Evolutionary conservation across 2,113 vertebrate genomes (phyloP).

Genomic region (Onychostoma macrolepis): DNA sequence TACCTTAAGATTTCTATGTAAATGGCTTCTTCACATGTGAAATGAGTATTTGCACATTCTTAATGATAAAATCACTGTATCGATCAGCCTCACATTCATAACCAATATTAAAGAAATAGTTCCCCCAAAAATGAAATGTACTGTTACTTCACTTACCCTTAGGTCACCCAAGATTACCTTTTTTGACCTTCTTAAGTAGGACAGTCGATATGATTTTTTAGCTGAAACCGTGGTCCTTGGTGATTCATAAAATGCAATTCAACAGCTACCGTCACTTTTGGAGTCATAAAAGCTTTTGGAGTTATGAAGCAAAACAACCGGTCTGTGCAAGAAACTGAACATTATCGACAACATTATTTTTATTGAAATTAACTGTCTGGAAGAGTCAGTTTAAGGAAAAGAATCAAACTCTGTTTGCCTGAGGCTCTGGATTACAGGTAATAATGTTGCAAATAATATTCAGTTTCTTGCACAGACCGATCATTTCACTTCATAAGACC

Average conservation of each 20-base stretch:
- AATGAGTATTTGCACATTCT: background rate
- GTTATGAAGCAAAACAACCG: background rate
- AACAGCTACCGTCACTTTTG: background rate
- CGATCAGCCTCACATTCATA: background rate
- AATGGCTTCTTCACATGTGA: background rate
- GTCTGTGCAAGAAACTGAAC: too few relatives aligned
- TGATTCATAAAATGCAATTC: background rate
- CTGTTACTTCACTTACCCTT: too few relatives aligned
- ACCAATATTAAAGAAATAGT: background rate
- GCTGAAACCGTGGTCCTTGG: background rate
- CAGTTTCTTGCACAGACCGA: background rate
- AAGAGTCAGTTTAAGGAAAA: background rate
- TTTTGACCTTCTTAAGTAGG: too few relatives aligned
- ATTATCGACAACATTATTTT: too few relatives aligned
- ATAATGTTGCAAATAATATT: background rate
- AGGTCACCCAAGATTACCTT: too few relatives aligned
- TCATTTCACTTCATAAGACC: background rate
- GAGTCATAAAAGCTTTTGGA: background rate
- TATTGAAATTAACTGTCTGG: too few relatives aligned
- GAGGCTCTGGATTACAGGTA: background rate
- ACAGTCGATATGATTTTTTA: too few relatives aligned
- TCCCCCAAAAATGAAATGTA: background rate
- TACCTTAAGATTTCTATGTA: background rate
- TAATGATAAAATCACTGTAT: background rate
- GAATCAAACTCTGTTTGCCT: background rate